Evolutionary conservation across 2,888 invertebrate genomes (phyloP).

Genomic region (Tiphia femorata): DNA sequence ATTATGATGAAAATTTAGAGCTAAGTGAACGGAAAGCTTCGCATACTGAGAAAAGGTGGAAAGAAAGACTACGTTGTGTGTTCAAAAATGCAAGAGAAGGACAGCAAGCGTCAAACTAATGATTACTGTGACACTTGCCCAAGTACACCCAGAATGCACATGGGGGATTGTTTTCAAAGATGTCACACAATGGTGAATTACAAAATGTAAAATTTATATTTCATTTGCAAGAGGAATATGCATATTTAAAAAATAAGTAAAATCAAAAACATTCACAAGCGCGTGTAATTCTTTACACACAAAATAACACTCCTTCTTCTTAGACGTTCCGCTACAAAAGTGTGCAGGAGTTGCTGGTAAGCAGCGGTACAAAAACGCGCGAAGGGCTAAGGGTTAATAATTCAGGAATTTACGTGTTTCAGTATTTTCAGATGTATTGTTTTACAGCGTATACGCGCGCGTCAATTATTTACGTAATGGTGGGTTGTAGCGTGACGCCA

Average conservation of each 20-base stretch:
- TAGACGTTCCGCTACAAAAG: conserved; percentile 10
- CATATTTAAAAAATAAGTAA: conserved; percentile 12
- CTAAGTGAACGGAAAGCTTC: conserved; percentile 12
- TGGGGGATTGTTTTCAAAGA: conserved; percentile 29
- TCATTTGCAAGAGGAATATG: conserved; percentile 12
- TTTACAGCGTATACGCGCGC: too few relatives aligned
- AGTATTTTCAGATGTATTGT: too few relatives aligned
- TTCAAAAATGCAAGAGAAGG: conserved; percentile 22
- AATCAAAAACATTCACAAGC: conserved; percentile 12
- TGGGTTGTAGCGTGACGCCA: too few relatives aligned
- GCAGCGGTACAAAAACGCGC: conserved; percentile 11
- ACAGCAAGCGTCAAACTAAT: conserved; percentile 29
- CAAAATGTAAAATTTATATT: conserved; percentile 16
- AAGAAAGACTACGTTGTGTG: background rate
- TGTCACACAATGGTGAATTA: conserved; percentile 27
- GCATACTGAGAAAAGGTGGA: background rate
- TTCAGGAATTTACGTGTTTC: too few relatives aligned
- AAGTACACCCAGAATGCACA: conserved; percentile 32
- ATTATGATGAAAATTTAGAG: conserved; percentile 24
- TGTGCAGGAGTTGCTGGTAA: conserved; percentile 19
- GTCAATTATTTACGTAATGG: too few relatives aligned
- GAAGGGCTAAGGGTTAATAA: conserved; percentile 18
- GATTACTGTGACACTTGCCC: conserved; percentile 35
- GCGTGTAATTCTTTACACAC: conserved; percentile 10
- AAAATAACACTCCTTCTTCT: conserved; percentile 16